A percentile compares a stretch with the other conserved stretches of the same genome.
Conservation (phyloP, 2,888 invertebrate species). For the Ectemnius cavifrons region DNA sequence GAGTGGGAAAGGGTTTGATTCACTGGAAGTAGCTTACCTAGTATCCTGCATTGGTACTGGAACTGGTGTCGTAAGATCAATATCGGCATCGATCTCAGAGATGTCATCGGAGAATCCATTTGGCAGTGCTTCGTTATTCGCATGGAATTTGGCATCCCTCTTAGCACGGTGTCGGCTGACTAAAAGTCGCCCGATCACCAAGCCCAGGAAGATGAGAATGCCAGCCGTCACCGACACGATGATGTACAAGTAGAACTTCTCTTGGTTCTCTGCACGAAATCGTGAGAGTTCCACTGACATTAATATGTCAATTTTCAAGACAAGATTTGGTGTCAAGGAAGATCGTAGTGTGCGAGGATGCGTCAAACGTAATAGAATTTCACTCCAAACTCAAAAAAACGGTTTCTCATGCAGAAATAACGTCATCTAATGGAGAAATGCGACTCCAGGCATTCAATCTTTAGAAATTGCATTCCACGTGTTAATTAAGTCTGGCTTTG, state of each 20-base stretch:
- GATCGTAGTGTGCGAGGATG: no score
- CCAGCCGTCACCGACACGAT: constrained; percentile 87
- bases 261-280: constrained; percentile 83
- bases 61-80: constrained; percentile 85
- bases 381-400: no score
- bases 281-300: no score
- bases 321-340: no score
- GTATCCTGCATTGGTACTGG: constrained; percentile 80
- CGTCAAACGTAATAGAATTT: no score
- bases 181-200: constrained; percentile 86
- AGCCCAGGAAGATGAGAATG: constrained; percentile 85
- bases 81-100: constrained; percentile 90
- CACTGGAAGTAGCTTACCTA: constrained; percentile 60
- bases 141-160: constrained; percentile 84
- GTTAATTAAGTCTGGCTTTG: no score
- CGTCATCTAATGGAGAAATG: neutral
- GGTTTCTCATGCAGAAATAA: no score
- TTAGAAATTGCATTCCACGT: no score
- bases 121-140: constrained; percentile 87
- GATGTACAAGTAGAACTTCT: constrained; percentile 90
- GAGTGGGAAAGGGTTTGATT: no score
- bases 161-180: constrained; percentile 83
- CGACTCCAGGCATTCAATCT: neutral
- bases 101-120: constrained; percentile 92
- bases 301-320: no score